phyloP scores from a whole-genome alignment of 2,888 invertebrate species.

The Branchinecta sandiegonensis region DNA sequence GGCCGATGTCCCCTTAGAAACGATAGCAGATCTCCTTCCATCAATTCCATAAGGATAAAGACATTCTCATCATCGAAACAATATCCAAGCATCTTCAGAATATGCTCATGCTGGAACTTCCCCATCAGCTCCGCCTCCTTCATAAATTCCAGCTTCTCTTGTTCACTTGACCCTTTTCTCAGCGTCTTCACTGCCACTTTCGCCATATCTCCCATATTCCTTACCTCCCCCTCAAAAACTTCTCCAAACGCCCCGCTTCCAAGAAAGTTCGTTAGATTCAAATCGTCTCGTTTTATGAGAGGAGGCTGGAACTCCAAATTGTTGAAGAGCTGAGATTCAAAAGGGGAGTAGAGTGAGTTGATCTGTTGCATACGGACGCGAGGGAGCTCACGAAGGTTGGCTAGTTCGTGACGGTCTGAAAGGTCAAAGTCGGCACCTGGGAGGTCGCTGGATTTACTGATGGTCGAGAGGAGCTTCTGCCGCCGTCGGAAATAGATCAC shows the following conservation, averaged over 20 bases:
- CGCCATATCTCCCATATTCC: slow-evolving; percentile 45
- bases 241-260: slow-evolving; percentile 96
- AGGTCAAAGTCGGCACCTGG: slow-evolving; percentile 35
- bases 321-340: slow-evolving; percentile 48
- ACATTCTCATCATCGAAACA: slow-evolving; percentile 86
- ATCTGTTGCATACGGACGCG: slow-evolving; percentile 60
- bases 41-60: slow-evolving; percentile 87
- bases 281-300: slow-evolving; percentile 69
- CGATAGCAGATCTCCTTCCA: slow-evolving; percentile 90
- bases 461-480: slow-evolving; percentile 31
- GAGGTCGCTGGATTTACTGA: slow-evolving; percentile 27
- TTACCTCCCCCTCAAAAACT: slow-evolving; percentile 81
- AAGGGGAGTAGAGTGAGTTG: slow-evolving; percentile 61
- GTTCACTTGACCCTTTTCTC: slow-evolving; percentile 74
- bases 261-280: slow-evolving; percentile 70
- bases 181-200: slow-evolving; percentile 91
- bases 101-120: slow-evolving; percentile 92
- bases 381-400: slow-evolving; percentile 68
- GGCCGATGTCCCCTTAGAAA: slow-evolving; percentile 71
- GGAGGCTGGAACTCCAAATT: slow-evolving; percentile 60
- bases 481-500: slow-evolving; percentile 42
- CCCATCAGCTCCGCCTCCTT: slow-evolving; percentile 96
- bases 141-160: slow-evolving; percentile 80
- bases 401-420: slow-evolving; percentile 50
- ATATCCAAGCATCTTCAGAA: slow-evolving; percentile 78